Conservation (phyloP, 2,113 vertebrate genomes). For the Anguilla japonica region DNA sequence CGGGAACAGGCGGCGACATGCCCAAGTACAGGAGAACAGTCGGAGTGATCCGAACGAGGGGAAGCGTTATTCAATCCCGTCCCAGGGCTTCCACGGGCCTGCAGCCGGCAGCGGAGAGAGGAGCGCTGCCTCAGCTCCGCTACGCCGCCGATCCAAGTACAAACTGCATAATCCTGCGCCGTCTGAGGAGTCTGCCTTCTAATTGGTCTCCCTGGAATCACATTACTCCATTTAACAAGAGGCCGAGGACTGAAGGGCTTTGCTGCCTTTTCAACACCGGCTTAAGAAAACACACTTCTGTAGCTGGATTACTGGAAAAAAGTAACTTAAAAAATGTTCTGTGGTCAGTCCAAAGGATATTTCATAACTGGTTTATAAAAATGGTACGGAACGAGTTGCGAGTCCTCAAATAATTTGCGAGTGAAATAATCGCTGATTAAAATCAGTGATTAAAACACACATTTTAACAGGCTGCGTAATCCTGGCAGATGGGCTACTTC, state of each 20-base stretch:
- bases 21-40: background rate
- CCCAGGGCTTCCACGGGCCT: background rate
- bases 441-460: no score
- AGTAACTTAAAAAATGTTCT: background rate
- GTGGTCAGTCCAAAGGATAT: background rate
- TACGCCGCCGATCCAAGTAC: background rate
- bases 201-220: conserved; percentile 39
- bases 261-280: background rate
- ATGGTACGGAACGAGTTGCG: background rate
- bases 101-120: background rate
- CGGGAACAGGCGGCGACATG: no score
- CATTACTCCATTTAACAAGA: background rate
- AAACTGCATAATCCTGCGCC: background rate
- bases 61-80: background rate
- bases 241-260: background rate
- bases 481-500: background rate
- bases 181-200: conserved; percentile 23
- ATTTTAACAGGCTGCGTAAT: background rate
- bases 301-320: background rate
- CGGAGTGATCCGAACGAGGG: background rate
- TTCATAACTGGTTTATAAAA: background rate
- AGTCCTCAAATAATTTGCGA: no score
- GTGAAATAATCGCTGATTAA: no score
- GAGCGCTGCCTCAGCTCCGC: background rate
- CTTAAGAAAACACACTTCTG: background rate